A percentile compares a stretch with the other conserved stretches of the same genome.
Conservation (phyloP, 1,140 invertebrate genomes). For the Drosophila kohkoa region DNA sequence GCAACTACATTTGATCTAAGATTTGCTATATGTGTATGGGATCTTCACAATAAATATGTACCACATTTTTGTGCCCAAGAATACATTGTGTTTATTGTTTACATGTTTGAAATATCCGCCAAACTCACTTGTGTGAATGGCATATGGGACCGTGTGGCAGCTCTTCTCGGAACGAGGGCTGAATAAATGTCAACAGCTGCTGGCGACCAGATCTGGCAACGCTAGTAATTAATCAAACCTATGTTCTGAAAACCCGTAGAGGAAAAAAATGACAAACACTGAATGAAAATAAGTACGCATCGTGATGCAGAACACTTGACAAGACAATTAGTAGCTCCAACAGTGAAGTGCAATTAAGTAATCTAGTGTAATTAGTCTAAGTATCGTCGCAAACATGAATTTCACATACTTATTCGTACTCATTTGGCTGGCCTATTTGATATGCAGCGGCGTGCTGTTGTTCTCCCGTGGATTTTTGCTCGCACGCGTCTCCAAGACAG, state of each 20-base stretch:
- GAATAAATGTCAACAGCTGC: slow-evolving; percentile 28
- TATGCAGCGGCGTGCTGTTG: slow-evolving; percentile 90
- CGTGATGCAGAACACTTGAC: slow-evolving; percentile 56
- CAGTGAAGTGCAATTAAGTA: slow-evolving; percentile 70
- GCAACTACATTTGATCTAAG: slow-evolving; percentile 64
- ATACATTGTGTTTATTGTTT: background rate
- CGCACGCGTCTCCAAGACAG: slow-evolving; percentile 89
- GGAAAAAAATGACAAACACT: slow-evolving; percentile 58
- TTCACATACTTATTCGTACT: slow-evolving; percentile 86
- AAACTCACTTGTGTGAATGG: background rate
- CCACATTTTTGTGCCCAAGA: slow-evolving; percentile 56
- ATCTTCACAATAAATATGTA: slow-evolving; percentile 61
- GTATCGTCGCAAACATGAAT: slow-evolving; percentile 59
- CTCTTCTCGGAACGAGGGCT: slow-evolving; percentile 12
- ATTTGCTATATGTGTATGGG: slow-evolving; percentile 76
- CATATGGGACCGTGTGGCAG: background rate
- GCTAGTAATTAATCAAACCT: background rate
- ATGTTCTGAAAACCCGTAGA: slow-evolving; percentile 21
- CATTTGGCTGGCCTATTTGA: slow-evolving; percentile 90
- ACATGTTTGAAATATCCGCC: slow-evolving; percentile 16
- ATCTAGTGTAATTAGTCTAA: slow-evolving; percentile 60
- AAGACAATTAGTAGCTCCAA: slow-evolving; percentile 34
- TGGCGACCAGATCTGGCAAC: slow-evolving; percentile 24
- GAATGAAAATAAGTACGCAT: slow-evolving; percentile 61
- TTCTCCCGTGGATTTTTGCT: slow-evolving; percentile 95